These are phyloP conservation scores for Metellina segmentata DNA, from an alignment of 2,888 invertebrate genomes.

Conservation along the genomic window DNA sequence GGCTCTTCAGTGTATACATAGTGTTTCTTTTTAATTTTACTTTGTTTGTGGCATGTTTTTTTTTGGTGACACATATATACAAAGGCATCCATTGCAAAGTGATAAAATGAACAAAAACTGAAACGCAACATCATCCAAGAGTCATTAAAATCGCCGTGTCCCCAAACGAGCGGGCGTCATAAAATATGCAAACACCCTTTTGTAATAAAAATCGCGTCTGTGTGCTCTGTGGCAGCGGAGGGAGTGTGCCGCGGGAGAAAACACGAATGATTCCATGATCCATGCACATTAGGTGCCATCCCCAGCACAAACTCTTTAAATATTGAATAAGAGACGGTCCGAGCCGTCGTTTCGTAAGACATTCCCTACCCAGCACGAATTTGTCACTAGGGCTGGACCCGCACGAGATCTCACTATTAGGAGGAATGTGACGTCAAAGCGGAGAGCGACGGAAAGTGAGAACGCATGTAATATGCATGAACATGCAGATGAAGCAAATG, in stretches of 20 bases:
- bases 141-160: too few relatives aligned
- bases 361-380: constrained; percentile 40
- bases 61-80: too few relatives aligned
- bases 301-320: constrained; percentile 40
- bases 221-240: background rate
- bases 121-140: too few relatives aligned
- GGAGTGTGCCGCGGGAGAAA: background rate
- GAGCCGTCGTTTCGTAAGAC: constrained; percentile 49
- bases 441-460: constrained; percentile 41
- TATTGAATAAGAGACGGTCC: constrained; percentile 50
- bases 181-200: constrained; percentile 46
- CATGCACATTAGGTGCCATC: constrained; percentile 47
- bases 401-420: constrained; percentile 57
- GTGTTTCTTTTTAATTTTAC: too few relatives aligned
- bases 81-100: too few relatives aligned
- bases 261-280: constrained; percentile 60
- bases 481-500: constrained; percentile 48
- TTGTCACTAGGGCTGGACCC: constrained; percentile 52
- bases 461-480: constrained; percentile 60
- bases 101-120: too few relatives aligned
- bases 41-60: too few relatives aligned
- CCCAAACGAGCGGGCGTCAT: too few relatives aligned
- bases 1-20: too few relatives aligned
- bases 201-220: constrained; percentile 19
- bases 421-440: constrained; percentile 46